Evolutionary conservation across 2,888 invertebrate species (phyloP), one percentile per base, ranked within the genome.

Genomic region (Seira sanloemensis): DNA sequence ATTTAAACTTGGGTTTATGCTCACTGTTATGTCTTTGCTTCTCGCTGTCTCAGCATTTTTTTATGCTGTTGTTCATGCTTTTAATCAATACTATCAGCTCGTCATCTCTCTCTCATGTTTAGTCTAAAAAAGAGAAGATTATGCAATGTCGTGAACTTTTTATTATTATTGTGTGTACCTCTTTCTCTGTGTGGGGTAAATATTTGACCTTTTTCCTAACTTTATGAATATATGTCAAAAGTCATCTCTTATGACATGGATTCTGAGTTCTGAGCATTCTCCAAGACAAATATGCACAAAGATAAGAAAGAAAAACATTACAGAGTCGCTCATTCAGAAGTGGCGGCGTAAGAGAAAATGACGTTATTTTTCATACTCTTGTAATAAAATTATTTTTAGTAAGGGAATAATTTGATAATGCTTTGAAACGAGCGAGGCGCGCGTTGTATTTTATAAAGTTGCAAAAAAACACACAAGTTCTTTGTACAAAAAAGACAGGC

Each of bases 161-260:
- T 50, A 1, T 18, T 50, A 50, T 50, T 50, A 50, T 50, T 50
- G 50, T 50, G 12, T 50, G 21, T 65, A 65, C 23, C 21, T 65
- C 21, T 23, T 65, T 65, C 1, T n/a, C 1, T 9, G 24, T 7
- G 67, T 25, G 25, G 67, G 24, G 67, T 67, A 67, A 67, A 67
- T 67, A 67, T 67, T 67, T 67, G 67, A 67, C 67, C 67, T 67
- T 50, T 50, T 12, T 50, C n/a, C n/a, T 18, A 18, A 50, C 50
- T 50, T 50, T 50, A n/a, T 50, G 50, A 16, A 50, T 50, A 12
- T 12, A 50, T 50, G 50, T 50, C 50, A 50, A 50, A 18, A 50
- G 50, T 50, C 50, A 50, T 2, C 50, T n/a, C n/a, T 18, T 50
- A 50, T 50, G 50, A 50, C 50, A 50, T 50, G 50, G n/a, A n/a